Percentiles rank a stretch among this genome's conserved stretches.
Conservation (phyloP, 2,113 vertebrate genomes). For the Sus scrofa region DNA sequence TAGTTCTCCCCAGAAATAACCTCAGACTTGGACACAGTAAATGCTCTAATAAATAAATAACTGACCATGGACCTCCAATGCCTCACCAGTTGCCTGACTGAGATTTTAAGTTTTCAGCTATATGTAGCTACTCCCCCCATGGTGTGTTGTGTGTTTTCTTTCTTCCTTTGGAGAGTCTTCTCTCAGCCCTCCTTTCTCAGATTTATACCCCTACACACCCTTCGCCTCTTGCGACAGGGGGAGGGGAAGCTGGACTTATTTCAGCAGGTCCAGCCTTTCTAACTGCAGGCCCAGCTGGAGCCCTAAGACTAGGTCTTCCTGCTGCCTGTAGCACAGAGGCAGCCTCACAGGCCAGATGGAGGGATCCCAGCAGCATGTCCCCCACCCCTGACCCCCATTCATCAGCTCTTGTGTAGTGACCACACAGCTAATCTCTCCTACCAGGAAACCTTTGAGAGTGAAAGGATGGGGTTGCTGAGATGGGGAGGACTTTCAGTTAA, state of each 20-base stretch:
- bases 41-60: neutral
- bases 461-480: neutral
- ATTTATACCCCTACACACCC: neutral
- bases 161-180: neutral
- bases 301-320: neutral
- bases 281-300: neutral
- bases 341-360: neutral
- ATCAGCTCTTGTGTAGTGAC: too few species aligned
- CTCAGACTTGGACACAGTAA: neutral
- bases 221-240: neutral
- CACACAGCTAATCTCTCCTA: neutral
- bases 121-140: neutral
- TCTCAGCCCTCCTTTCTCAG: neutral
- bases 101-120: neutral
- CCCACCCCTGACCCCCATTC: neutral
- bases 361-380: accelerated
- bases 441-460: neutral
- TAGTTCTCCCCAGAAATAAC: neutral
- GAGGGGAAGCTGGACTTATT: neutral
- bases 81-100: neutral
- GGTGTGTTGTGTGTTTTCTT: neutral
- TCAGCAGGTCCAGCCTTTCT: neutral
- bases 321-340: neutral
- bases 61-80: neutral
- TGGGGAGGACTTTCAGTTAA: neutral